Evolutionary conservation across 2,888 invertebrate genomes (phyloP).

Genomic region (Cryptocephalus moraei): DNA sequence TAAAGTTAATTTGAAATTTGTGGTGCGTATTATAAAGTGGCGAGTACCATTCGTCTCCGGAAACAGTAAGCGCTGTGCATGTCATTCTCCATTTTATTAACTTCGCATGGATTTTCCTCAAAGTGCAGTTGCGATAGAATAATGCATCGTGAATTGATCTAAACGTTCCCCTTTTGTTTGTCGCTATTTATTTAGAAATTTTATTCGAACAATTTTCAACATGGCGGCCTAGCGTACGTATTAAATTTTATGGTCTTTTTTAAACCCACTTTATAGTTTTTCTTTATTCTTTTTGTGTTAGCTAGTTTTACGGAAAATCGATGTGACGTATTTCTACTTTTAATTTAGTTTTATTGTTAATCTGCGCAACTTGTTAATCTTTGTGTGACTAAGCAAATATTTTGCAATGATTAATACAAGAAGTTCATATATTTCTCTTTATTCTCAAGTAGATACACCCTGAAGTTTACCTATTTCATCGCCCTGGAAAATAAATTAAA

Average conservation of each 20-base stretch:
- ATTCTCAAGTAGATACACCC: too few relatives aligned
- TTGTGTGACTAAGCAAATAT: slow-evolving; percentile 5
- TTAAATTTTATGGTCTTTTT: slow-evolving; percentile 17
- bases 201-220: slow-evolving; percentile 21
- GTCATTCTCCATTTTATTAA: slow-evolving; percentile 1
- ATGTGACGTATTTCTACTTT: not conserved
- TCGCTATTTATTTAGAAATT: slow-evolving; percentile 23
- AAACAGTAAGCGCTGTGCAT: slow-evolving; percentile 7
- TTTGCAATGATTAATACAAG: not conserved
- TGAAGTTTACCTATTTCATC: too few relatives aligned
- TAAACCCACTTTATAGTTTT: not conserved
- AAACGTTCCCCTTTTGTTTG: slow-evolving; percentile 12
- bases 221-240: slow-evolving; percentile 27
- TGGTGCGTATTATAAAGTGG: too few relatives aligned
- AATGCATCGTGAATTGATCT: slow-evolving; percentile 5
- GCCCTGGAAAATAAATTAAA: not conserved
- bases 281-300: slow-evolving; percentile 3
- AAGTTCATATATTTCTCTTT: not conserved
- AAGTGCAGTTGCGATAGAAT: too few relatives aligned
- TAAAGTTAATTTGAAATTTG: too few relatives aligned
- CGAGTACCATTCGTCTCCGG: not conserved
- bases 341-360: too few relatives aligned
- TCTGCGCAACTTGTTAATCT: too few relatives aligned
- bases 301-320: too few relatives aligned
- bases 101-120: too few relatives aligned